Conservation (phyloP, 1,140 invertebrate genomes). For the Drosophila tsacasi region DNA sequence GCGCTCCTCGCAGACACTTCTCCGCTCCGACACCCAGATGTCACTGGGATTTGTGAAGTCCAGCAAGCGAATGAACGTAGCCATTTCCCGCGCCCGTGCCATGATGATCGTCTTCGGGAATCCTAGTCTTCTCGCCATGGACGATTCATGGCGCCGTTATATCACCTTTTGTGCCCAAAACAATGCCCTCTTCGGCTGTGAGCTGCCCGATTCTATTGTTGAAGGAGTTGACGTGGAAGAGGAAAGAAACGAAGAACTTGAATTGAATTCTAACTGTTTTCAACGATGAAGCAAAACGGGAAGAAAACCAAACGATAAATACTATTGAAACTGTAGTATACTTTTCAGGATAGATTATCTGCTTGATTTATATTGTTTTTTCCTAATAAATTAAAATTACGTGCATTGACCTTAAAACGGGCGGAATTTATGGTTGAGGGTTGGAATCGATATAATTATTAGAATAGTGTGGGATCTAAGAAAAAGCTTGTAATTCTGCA, state of each 20-base stretch:
- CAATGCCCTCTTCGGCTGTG: constrained; percentile 89
- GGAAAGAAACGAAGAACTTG: too few relatives aligned
- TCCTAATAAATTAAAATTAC: not conserved
- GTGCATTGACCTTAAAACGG: too few relatives aligned
- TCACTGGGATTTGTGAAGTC: constrained; percentile 91
- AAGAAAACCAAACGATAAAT: not conserved
- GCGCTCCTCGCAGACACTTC: constrained; percentile 87
- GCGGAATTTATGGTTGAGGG: not conserved
- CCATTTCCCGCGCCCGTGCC: constrained; percentile 92
- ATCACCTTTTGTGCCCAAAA: constrained; percentile 88
- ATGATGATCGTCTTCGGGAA: constrained; percentile 94
- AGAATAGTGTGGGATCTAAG: too few relatives aligned
- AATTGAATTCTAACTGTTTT: too few relatives aligned
- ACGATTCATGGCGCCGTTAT: constrained; percentile 90
- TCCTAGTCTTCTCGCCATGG: constrained; percentile 90
- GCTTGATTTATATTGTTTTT: not conserved
- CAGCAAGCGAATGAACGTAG: constrained; percentile 94
- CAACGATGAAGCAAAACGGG: not conserved
- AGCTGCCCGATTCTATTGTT: constrained; percentile 84
- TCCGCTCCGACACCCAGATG: constrained; percentile 87
- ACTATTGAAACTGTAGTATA: not conserved
- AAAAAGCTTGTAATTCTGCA: too few relatives aligned
- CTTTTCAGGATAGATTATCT: not conserved
- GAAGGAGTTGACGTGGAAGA: not conserved
- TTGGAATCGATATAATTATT: too few relatives aligned